These are phyloP conservation scores for Microplitis demolitor DNA, from an alignment of 1,140 invertebrate genomes.

Conservation along the genomic window DNA sequence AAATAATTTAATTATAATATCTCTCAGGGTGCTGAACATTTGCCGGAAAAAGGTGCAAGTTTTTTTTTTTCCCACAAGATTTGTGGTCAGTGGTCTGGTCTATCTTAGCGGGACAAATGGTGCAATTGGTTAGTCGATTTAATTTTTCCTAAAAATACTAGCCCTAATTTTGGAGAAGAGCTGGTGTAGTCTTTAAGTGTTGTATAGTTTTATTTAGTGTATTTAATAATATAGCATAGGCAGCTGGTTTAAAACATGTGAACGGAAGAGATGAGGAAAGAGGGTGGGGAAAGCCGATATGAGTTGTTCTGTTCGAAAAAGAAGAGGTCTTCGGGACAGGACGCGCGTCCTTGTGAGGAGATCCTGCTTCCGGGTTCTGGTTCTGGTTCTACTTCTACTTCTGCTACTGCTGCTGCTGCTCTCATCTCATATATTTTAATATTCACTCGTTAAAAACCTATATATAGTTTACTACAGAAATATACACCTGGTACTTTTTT, in stretches of 20 bases:
- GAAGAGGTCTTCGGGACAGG: constrained; percentile 14
- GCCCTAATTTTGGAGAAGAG: too few relatives aligned
- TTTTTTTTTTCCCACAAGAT: too few relatives aligned
- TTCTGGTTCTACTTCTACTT: background rate
- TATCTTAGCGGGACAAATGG: too few relatives aligned
- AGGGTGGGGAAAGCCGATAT: background rate
- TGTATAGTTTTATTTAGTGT: too few relatives aligned
- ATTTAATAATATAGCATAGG: too few relatives aligned
- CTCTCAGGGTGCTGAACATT: too few relatives aligned
- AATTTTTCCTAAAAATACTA: too few relatives aligned
- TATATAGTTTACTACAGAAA: background rate
- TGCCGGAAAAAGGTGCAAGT: too few relatives aligned
- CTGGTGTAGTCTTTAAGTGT: too few relatives aligned
- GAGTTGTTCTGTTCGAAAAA: background rate
- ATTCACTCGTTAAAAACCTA: background rate
- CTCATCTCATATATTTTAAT: background rate
- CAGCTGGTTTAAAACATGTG: constrained; percentile 15
- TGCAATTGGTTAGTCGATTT: too few relatives aligned
- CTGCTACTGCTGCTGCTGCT: background rate
- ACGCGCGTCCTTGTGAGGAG: constrained; percentile 15
- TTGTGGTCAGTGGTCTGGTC: too few relatives aligned
- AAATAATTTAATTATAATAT: too few relatives aligned
- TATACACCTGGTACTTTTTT: background rate
- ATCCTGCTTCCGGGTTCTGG: constrained; percentile 16
- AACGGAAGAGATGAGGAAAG: constrained; percentile 17